Conservation (phyloP, 1,140 invertebrate species). For the Hyles euphorbiae region DNA sequence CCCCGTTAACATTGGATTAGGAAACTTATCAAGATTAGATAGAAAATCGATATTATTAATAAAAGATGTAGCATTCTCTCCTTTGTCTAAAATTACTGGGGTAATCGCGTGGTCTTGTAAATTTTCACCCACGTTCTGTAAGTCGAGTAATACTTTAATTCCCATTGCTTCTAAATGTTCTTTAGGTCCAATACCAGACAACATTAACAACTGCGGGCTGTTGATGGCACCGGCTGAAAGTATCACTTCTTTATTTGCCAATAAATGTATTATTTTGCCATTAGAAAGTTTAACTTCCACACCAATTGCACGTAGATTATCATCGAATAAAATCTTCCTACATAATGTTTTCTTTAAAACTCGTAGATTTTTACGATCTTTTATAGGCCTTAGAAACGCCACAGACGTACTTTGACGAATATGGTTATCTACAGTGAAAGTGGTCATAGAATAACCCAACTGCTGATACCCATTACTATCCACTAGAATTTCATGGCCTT, state of each 20-base stretch:
- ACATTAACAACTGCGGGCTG: constrained; percentile 4
- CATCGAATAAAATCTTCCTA: constrained; percentile 75
- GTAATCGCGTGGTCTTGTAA: constrained; percentile 1
- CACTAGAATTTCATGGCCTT: constrained; percentile 23
- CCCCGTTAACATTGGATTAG: constrained; percentile 1
- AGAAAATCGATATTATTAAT: background rate
- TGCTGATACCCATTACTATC: constrained; percentile 29
- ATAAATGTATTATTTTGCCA: constrained; percentile 1
- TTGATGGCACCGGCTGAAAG: constrained; percentile 4
- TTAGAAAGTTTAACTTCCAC: background rate
- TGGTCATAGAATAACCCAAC: constrained; percentile 32
- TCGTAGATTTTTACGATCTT: constrained; percentile 72
- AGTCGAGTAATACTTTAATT: background rate
- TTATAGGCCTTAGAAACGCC: constrained; percentile 74
- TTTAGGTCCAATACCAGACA: constrained; percentile 4
- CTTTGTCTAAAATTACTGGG: background rate
- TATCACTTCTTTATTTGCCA: constrained; percentile 5
- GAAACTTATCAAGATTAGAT: constrained; percentile 3
- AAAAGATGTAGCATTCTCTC: background rate
- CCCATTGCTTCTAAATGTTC: background rate
- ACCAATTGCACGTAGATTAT: background rate
- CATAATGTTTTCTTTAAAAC: constrained; percentile 63
- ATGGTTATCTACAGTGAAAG: constrained; percentile 77
- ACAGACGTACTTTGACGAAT: constrained; percentile 76
- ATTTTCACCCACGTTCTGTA: constrained; percentile 1